A percentile compares a stretch with the other conserved stretches of the same genome.
Conservation (phyloP, 2,888 invertebrate species). For the Drosophila mimetica region DNA sequence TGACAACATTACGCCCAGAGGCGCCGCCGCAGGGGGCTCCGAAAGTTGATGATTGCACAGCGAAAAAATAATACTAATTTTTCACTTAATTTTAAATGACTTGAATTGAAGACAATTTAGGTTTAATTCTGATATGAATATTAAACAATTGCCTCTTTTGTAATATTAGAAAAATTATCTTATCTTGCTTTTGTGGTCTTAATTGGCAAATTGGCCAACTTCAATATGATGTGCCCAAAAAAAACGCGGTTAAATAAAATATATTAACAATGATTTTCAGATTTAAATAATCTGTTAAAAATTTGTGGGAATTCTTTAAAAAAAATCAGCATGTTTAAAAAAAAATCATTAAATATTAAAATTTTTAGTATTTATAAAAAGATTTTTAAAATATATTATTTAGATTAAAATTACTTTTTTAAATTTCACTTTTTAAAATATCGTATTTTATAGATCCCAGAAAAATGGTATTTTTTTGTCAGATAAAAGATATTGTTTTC, state of each 20-base stretch:
- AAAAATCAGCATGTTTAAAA: too few species aligned
- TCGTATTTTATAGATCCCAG: too few species aligned
- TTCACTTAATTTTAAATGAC: neutral
- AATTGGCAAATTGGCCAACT: neutral
- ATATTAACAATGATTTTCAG: neutral
- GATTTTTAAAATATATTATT: too few species aligned
- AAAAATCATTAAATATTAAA: too few species aligned
- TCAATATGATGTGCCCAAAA: neutral
- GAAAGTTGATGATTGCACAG: conserved; percentile 9
- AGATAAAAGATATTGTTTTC: too few species aligned
- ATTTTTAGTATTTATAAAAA: too few species aligned
- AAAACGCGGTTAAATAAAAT: neutral
- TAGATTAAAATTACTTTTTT: too few species aligned
- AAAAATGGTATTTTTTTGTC: too few species aligned
- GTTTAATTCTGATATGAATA: neutral
- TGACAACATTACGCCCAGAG: conserved; percentile 46
- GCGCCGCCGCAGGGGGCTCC: conserved; percentile 27
- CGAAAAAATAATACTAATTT: conserved; percentile 7
- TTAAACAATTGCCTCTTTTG: neutral
- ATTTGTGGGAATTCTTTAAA: neutral
- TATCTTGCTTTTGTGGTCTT: neutral
- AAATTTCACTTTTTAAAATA: too few species aligned
- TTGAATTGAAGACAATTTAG: neutral
- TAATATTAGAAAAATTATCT: neutral
- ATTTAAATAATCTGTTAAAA: neutral